Evolutionary conservation across 1,140 invertebrate species (phyloP), one percentile per base, ranked within the genome.

Genomic region (Triops cancriformis): DNA sequence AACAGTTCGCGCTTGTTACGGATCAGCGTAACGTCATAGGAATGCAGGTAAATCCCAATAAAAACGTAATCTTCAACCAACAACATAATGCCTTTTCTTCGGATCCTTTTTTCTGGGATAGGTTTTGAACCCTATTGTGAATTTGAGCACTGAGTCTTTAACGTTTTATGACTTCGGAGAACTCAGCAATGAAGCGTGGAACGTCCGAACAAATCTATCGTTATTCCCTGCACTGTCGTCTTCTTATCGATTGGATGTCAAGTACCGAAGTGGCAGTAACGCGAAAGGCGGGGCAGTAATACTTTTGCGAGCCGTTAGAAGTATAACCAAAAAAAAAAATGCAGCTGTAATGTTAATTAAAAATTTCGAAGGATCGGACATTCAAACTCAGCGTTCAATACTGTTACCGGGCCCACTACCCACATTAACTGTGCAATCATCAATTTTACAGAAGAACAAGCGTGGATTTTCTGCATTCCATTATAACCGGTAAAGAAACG

Each of bases 221-320:
- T 89, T 93, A 14, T 98, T 98, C 84, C 96, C 96, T 0, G 90
- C 91, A 0, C 90, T 93, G 0, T 95, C 92, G 78, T 93, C 89
- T 80, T 94, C 92, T 74, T 96, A 92, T 83, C 90, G 90, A 26
- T 86, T 98, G 41, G 88, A 92, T 0, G 84, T 98, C 41, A 89
- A 93, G 79, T 98, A 97, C 82, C 86, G 88, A 41, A 94, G 94
- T 83, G 95, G 95, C 11, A 82, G 81, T 0, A 89, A 90, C 80
- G 91, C 94, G 1, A 84, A 93, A 23, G 95, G 94, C 12, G 91
- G 92, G 51, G 89, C 91, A 7, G 92, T 97, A 0, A 84, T 97
- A n/a, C 90, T 93, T 64, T 81, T 97, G 1, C 93, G 92, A 77
- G 89, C 91, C n/a, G 88, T 94, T 72, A 80, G 81, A 72, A 78